These are phyloP conservation scores for Sphecodes monilicornis DNA, from an alignment of 2,888 invertebrate genomes.

Conservation along the genomic window DNA sequence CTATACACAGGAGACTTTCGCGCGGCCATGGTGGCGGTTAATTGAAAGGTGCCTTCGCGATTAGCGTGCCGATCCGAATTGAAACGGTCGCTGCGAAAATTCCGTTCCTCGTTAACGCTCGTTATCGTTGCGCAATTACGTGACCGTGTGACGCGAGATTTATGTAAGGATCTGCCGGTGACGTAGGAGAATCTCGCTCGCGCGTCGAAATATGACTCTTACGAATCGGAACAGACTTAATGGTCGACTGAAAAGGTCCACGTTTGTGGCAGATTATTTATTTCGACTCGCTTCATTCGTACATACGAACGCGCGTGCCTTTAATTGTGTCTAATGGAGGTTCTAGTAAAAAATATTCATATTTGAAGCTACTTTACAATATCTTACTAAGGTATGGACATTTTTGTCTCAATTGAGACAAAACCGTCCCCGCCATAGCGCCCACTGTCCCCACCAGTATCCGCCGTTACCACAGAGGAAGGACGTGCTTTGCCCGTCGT, in stretches of 20 bases:
- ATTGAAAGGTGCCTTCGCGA: conserved; percentile 52
- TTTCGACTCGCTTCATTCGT: too few species aligned
- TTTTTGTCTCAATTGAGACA: too few species aligned
- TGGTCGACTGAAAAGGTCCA: neutral
- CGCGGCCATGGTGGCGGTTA: conserved; percentile 36
- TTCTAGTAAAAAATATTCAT: too few species aligned
- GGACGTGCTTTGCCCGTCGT: too few species aligned
- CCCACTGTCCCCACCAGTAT: too few species aligned
- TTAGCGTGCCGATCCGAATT: conserved; percentile 37
- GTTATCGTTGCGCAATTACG: conserved; percentile 41
- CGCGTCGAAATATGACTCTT: neutral
- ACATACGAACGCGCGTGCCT: too few species aligned
- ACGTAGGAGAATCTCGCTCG: neutral
- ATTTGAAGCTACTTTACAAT: too few species aligned
- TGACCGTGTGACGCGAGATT: conserved; percentile 39
- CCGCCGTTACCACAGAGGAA: too few species aligned
- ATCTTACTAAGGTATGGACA: too few species aligned
- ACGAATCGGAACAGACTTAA: neutral
- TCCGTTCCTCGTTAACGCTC: conserved; percentile 36
- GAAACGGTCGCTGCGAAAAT: conserved; percentile 39
- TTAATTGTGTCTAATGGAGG: too few species aligned
- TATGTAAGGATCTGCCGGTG: conserved; percentile 32
- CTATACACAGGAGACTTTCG: conserved; percentile 31
- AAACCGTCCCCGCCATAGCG: too few species aligned
- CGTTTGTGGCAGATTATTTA: neutral